Conservation (phyloP, 2,113 vertebrate species). For the Scytalopus superciliaris region DNA sequence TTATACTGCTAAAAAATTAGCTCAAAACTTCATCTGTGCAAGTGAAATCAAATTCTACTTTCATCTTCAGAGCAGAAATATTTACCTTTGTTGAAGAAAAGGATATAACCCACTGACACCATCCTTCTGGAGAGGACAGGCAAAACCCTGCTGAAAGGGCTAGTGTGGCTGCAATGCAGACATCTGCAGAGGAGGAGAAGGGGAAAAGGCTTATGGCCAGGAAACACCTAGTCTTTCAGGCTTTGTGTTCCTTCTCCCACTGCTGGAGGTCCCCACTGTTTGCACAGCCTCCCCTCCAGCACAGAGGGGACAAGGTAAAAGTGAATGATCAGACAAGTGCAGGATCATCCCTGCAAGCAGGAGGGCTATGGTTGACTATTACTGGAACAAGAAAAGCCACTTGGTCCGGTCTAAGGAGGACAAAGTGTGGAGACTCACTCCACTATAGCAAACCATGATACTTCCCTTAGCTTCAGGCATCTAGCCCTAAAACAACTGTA, state of each 20-base stretch:
- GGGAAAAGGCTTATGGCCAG: background rate
- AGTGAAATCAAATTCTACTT: background rate
- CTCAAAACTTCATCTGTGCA: background rate
- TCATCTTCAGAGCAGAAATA: background rate
- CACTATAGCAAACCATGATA: background rate
- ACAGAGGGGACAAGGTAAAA: background rate
- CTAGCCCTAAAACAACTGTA: background rate
- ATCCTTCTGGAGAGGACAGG: rapidly evolving
- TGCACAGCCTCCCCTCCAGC: background rate
- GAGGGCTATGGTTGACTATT: background rate
- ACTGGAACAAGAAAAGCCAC: background rate
- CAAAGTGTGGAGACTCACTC: background rate
- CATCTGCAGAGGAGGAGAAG: background rate
- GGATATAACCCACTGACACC: rapidly evolving
- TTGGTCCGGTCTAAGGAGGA: background rate
- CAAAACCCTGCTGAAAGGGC: background rate
- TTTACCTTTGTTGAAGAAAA: background rate
- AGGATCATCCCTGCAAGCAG: background rate
- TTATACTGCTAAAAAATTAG: background rate
- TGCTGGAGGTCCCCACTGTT: background rate
- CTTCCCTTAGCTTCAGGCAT: background rate
- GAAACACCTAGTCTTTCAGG: background rate
- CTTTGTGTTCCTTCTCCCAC: background rate
- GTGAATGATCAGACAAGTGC: background rate
- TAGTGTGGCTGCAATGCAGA: background rate